Evolutionary conservation across 1,140 invertebrate genomes (phyloP).

Genomic region (Rhizoglyphus robini): DNA sequence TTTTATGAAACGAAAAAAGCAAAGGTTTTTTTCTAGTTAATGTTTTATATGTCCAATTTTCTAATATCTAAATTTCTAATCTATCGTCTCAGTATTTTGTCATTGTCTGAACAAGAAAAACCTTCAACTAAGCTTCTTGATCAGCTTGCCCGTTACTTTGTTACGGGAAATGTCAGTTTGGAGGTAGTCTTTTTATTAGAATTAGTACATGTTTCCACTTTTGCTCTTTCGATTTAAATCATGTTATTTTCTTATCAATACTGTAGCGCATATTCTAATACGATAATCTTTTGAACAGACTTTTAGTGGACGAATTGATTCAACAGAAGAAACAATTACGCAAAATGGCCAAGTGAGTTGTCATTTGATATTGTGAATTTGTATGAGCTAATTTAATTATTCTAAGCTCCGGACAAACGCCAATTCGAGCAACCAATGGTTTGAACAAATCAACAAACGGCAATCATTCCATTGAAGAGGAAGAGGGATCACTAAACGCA

Average conservation of each 20-base stretch:
- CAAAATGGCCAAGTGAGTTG: background rate
- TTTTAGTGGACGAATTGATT: background rate
- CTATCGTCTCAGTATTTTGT: no score
- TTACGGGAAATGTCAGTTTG: no score
- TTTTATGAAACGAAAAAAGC: background rate
- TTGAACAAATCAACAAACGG: no score
- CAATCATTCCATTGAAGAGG: background rate
- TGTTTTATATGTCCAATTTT: background rate
- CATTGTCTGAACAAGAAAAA: no score
- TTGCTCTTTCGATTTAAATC: no score
- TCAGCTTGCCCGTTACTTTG: no score
- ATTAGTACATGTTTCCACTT: no score
- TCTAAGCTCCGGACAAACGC: background rate
- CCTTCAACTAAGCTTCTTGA: no score
- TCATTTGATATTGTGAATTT: background rate
- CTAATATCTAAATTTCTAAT: background rate
- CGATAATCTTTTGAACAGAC: background rate
- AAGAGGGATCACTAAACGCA: background rate
- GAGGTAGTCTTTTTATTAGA: no score
- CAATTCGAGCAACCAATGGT: background rate
- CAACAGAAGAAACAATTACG: slow-evolving; percentile 2
- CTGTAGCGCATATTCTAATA: no score
- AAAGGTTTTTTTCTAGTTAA: no score
- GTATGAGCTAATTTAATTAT: background rate
- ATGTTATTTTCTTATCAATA: no score